Base-by-base conservation (phyloP, 2,888 invertebrate species). In the Ormyrus nitidulus region DNA sequence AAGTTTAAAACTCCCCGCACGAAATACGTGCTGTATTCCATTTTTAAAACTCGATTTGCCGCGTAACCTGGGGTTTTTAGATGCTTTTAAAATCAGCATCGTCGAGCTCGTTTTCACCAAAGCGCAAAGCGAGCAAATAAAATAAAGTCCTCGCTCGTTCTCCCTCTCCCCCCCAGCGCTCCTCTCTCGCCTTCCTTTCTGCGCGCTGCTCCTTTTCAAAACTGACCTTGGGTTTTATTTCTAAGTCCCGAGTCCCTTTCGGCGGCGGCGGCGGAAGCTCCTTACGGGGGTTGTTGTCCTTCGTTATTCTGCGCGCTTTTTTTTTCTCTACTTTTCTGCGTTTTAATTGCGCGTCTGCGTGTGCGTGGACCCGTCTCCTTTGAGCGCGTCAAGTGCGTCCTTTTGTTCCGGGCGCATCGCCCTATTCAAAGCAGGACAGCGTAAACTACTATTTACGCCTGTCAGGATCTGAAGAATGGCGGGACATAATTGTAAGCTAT, bases 281-380 rank as follows among this genome's bases (percentile, higher is more conserved):
- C 53, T 58, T n/a, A 49, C n/a, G 49, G 19, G 11, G 61, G 53
- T 46, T 64, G 11, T 46, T 49, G 65, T 19, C 74, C 34, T 76
- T 54, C 44, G 54, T 59, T 34, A 34, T 4, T 34, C 4, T 4
- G 34, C 11, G 68, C 53, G 44, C 13, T 48, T 72, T 66, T 6
- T 66, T 68, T 72, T 75, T 65, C 56, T 70, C 68, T 54, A n/a
- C 6, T 59, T 34, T 62, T 13, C 34, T 11, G 46, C 69, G 64
- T 76, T 80, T 80, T 80, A 80, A 80, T 77, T 80, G 73, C 77
- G 69, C 11, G 54, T 13, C 56, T 68, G 34, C 34, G 34, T 34
- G 34, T 34, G 34, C 34, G 34, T 34, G 34, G 34, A 34, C 34
- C 34, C 34, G 53, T 58, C 53, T 59, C 58, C 58, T 65, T 64